Percentiles rank a stretch among this genome's conserved stretches.
These are phyloP conservation scores for Hypotaenidia okinawae DNA, from an alignment of 2,797 vertebrate genomes.

Conservation along the genomic window DNA sequence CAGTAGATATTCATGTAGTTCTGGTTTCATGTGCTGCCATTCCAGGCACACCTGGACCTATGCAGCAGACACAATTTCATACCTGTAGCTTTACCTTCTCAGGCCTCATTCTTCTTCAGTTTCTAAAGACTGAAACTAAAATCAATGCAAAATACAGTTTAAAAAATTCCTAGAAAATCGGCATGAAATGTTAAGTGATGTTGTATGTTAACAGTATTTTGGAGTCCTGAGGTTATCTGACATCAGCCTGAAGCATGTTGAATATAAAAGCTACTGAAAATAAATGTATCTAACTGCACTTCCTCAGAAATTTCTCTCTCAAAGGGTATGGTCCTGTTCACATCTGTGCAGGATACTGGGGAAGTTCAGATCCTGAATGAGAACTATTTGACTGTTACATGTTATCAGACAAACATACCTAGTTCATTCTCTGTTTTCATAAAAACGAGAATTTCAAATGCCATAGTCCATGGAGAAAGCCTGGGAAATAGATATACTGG, in stretches of 20 bases:
- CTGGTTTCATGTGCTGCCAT: constrained; percentile 67
- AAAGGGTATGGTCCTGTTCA: not conserved
- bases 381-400: not conserved
- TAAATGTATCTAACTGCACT: not conserved
- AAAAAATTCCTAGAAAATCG: not conserved
- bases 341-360: not conserved
- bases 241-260: not conserved
- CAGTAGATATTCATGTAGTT: constrained; percentile 73
- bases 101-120: not conserved
- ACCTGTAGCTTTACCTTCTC: not conserved
- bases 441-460: not conserved
- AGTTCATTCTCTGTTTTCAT: not conserved
- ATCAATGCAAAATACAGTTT: not conserved
- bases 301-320: not conserved
- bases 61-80: constrained; percentile 4
- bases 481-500: not conserved
- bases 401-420: not conserved
- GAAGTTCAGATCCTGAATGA: not conserved
- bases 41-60: constrained; percentile 54
- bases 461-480: not conserved
- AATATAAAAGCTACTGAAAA: not conserved
- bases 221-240: not conserved
- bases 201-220: not conserved
- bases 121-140: not conserved
- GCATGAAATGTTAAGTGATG: not conserved